Evolutionary conservation across 1,140 invertebrate species (phyloP), one percentile per base, ranked within the genome.

Genomic region (Drosophila nigrodunni): DNA sequence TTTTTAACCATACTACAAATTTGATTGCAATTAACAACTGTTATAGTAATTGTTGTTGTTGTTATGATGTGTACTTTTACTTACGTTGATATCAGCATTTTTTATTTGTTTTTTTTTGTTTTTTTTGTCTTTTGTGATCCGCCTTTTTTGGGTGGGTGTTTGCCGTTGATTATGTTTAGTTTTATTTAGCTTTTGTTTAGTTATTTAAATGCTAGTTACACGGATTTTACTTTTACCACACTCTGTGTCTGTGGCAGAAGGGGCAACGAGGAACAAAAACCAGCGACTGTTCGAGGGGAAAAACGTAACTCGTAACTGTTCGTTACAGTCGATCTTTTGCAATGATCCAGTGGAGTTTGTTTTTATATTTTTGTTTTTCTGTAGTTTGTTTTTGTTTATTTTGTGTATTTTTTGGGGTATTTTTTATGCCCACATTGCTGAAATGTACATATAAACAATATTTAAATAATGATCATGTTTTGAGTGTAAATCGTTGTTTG

Each of bases 41-140:
- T 47, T 15, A 54, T 55, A 57, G 58, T 43, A 37, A 43, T 57
- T 57, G 37, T 18, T 35, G 15, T 44, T 39, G 13, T 57, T 58
- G 34, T 49, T 54, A 11, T 71, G 35, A 49, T 61, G 49, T 54
- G 11, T 75, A 66, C 73, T 61, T 83, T 88, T 87, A 88, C 83
- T 87, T 89, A 89, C 83, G 85, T 87, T 87, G 83, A 80, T 87
- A 87, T 87, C 83, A 87, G 83, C 82, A 87, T 86, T 73, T 86
- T 86, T 43, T 70, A 25, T 10, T 10, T 49, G 4, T 3, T 49
- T 15, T 35, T 11, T 21, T 55, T 37, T 9, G 49, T 67, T 58
- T 70, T 75, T 55, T 68, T 25, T 55, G 25, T 58, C 57, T 18
- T 58, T 60, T 65, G 39, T 66, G 74, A 11, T 60, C 57, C 46